Base-by-base conservation (phyloP, 2,888 invertebrate genomes). In the Lasioglossum leucozonium region DNA sequence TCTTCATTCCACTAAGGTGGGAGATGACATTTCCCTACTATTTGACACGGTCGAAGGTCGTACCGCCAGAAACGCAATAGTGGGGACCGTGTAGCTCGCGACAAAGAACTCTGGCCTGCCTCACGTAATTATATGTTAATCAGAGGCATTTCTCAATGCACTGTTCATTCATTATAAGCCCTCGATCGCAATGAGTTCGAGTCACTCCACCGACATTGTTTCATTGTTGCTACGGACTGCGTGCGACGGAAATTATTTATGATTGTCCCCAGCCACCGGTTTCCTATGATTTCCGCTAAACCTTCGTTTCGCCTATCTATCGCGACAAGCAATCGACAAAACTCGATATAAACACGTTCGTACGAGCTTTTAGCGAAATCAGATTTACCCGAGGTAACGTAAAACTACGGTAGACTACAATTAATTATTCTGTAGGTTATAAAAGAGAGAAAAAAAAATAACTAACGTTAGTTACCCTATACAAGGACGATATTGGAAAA, bases 291-390 rank as follows among this genome's bases (percentile, higher is more conserved):
- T 72, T 22, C 26, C 26, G 47, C 62, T 47, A 65, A 65, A 55
- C 34, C 62, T 58, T 77, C 71, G 44, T 76, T 55, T n/a, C 37
- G 44, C 71, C 76, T 47, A 30, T 44, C 34, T 37, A 58, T 76
- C 44, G 58, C 71, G 76, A 62, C 72, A 44, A 72, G 62, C 76
- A 37, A 76, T 72, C 71, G 67, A 76, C 44, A 77, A 55, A 55
- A 77, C 26, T 71, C 71, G 40, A 71, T 18, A 42, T 62, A 69
- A n/a, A 42, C 73, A 51, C 62, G 37, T 79, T 67, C 55, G 10
- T 67, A 71, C 71, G 69, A 79, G 40, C 65, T 79, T 74, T 76
- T 62, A 62, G 58, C 47, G 42, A 42, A 8, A 26, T 71, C 51
- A 71, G 47, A 44, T 69, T 77, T 71, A 77, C 30, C 65, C 26